Percentiles rank a stretch among this genome's conserved stretches.
Evolutionary conservation across 2,888 invertebrate genomes (phyloP).

Genomic region (Tiliacea aurago): DNA sequence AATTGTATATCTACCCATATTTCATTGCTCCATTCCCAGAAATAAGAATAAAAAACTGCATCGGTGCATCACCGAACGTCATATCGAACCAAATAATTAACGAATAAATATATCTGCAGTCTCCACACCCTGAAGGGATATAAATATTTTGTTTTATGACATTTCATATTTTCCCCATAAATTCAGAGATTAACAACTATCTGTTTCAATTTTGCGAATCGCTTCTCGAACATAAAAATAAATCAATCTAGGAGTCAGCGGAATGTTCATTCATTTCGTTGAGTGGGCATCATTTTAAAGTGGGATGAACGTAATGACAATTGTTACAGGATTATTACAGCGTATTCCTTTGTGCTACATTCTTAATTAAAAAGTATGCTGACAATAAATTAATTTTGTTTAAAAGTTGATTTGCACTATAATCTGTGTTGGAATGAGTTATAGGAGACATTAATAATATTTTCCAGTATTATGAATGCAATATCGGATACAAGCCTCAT

Average conservation of each 20-base stretch:
- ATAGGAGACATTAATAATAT: neutral
- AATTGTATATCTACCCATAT: neutral
- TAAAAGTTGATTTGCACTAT: neutral
- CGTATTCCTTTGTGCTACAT: neutral
- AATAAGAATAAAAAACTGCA: neutral
- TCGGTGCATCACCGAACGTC: neutral
- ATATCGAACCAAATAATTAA: slow-evolving; percentile 16
- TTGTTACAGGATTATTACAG: neutral
- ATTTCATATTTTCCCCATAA: slow-evolving; percentile 31
- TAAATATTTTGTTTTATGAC: slow-evolving; percentile 24
- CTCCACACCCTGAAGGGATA: slow-evolving; percentile 3
- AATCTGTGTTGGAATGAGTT: neutral
- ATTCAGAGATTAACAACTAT: slow-evolving; percentile 44
- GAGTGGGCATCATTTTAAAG: slow-evolving; percentile 41
- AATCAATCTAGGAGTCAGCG: slow-evolving; percentile 37
- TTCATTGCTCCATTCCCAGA: neutral
- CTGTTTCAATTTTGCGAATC: slow-evolving; percentile 43
- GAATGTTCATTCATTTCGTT: slow-evolving; percentile 27
- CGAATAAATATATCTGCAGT: slow-evolving; percentile 11
- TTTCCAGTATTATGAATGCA: neutral
- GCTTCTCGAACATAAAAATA: slow-evolving; percentile 41
- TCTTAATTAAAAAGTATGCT: neutral
- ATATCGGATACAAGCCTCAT: neutral
- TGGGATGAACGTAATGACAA: slow-evolving; percentile 2
- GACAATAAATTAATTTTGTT: neutral